Conservation (phyloP, 2,113 vertebrate species). For the Oreotrochilus melanogaster region DNA sequence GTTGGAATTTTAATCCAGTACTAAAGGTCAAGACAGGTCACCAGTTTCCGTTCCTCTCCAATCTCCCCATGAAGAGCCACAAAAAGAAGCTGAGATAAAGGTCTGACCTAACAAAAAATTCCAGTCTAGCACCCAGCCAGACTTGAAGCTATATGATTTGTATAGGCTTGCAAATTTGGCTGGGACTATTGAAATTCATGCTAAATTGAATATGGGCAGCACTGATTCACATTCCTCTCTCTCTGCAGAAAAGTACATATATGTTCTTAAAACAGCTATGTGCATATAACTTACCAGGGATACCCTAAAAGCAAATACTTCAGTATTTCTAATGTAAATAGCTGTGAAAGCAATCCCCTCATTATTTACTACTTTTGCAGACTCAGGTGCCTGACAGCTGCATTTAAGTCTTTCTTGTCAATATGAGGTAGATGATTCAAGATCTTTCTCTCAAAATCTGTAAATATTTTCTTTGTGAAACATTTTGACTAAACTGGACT, state of each 20-base stretch:
- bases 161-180: conserved; percentile 40
- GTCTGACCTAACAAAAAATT: conserved; percentile 57
- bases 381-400: neutral
- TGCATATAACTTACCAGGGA: neutral
- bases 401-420: neutral
- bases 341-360: neutral
- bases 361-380: neutral
- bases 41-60: conserved; percentile 76
- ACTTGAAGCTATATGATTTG: conserved; percentile 38
- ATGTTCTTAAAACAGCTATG: neutral
- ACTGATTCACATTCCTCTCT: neutral
- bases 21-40: conserved; percentile 79
- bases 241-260: neutral
- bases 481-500: neutral
- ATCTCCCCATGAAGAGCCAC: conserved; percentile 68
- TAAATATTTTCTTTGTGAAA: neutral
- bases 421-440: neutral
- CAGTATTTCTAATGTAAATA: neutral
- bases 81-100: conserved; percentile 65
- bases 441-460: neutral
- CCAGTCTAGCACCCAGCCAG: conserved; percentile 44
- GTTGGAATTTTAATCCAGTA: conserved; percentile 81
- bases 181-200: conserved; percentile 45
- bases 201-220: conserved; percentile 35
- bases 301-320: neutral